Percentiles rank a stretch among this genome's conserved stretches.
phyloP scores from a whole-genome alignment of 2,113 vertebrate genomes.

The Setophaga petechia region DNA sequence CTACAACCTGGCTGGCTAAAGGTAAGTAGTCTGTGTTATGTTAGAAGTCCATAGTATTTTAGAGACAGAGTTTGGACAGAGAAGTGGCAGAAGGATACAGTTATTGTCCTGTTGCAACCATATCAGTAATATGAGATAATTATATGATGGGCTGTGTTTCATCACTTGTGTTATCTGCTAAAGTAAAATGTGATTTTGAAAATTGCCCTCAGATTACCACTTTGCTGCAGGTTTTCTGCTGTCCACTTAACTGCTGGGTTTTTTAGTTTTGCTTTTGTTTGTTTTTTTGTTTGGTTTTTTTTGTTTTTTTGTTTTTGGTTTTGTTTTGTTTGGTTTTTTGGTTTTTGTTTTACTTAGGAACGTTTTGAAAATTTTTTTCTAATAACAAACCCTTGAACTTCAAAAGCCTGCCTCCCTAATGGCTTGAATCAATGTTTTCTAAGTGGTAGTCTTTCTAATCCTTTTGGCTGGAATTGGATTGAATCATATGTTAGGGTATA shows the following conservation, averaged over 20 bases:
- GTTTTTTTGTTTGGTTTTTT: background rate
- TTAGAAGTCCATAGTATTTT: background rate
- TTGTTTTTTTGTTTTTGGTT: background rate
- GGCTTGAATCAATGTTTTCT: background rate
- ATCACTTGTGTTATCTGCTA: constrained; percentile 41
- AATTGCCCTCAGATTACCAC: constrained; percentile 28
- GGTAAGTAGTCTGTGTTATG: background rate
- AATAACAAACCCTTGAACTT: background rate
- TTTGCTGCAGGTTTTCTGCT: constrained; percentile 2
- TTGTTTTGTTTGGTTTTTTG: no score
- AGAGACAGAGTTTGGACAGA: background rate
- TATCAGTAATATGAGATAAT: constrained; percentile 62
- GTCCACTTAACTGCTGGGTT: background rate
- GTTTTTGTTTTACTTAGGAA: background rate
- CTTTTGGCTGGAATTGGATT: background rate
- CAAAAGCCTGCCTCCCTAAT: background rate
- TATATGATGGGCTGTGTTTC: constrained; percentile 26
- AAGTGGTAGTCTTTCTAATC: background rate
- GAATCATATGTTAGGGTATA: background rate
- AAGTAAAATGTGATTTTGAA: constrained; percentile 58
- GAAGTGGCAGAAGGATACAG: constrained; percentile 32
- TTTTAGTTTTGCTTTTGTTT: background rate
- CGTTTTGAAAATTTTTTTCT: constrained; percentile 10
- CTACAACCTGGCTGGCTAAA: background rate
- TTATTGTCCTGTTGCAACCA: constrained; percentile 49